Conservation (phyloP, 2,113 vertebrate genomes). For the Montifringilla adamsi region DNA sequence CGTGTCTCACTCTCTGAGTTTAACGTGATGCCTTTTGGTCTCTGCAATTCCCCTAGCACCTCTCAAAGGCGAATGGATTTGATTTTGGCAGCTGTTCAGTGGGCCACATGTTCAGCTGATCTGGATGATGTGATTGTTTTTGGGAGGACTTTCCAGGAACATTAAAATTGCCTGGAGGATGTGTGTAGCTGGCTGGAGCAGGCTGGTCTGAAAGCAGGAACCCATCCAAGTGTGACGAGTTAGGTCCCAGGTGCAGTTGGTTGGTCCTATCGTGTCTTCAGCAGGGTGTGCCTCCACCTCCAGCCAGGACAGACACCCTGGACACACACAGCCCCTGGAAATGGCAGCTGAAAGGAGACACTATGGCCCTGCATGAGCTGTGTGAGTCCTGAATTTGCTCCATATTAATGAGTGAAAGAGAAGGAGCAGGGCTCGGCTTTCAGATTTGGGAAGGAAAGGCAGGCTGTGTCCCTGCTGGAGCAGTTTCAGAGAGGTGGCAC, state of each 20-base stretch:
- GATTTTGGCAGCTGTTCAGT: slow-evolving; percentile 69
- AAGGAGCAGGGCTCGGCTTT: background rate
- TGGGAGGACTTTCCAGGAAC: slow-evolving; percentile 72
- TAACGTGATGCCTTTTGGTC: slow-evolving; percentile 66
- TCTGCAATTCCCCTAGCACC: slow-evolving; percentile 64
- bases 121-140: slow-evolving; percentile 73
- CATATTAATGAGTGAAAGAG: background rate
- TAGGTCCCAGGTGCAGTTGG: slow-evolving; percentile 24
- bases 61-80: slow-evolving; percentile 61
- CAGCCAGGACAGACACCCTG: slow-evolving; percentile 9
- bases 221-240: slow-evolving; percentile 53
- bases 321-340: background rate
- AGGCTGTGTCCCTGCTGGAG: background rate
- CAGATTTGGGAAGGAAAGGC: background rate
- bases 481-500: background rate
- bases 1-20: background rate
- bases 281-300: slow-evolving; percentile 38
- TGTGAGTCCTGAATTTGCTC: background rate
- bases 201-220: slow-evolving; percentile 61
- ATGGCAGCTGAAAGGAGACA: background rate
- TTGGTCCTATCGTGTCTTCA: background rate
- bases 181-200: slow-evolving; percentile 57
- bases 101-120: slow-evolving; percentile 68
- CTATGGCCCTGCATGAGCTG: background rate
- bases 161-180: slow-evolving; percentile 68